Evolutionary conservation across 53 echinoderm and acorn worm species (phyloP).

Genomic region (Arbacia lixula): DNA sequence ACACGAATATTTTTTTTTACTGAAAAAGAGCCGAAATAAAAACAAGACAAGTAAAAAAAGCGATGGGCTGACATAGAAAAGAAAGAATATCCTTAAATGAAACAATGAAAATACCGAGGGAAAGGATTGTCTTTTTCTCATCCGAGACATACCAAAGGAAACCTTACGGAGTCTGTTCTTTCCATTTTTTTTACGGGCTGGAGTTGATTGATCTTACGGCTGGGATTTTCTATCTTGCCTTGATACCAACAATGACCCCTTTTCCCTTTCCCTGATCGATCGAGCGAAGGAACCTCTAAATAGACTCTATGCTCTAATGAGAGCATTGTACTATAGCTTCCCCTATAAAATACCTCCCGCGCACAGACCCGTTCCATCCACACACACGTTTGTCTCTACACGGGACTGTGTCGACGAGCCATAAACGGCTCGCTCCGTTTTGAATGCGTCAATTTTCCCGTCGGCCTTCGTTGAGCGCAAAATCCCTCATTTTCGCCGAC

Average conservation of each 20-base stretch:
- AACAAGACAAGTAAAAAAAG: too few relatives aligned
- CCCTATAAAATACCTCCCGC: background rate
- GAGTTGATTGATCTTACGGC: background rate
- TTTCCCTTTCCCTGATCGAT: background rate
- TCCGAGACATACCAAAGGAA: too few relatives aligned
- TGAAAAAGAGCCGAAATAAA: too few relatives aligned
- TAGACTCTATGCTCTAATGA: constrained; percentile 13
- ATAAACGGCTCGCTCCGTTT: background rate
- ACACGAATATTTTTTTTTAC: too few relatives aligned
- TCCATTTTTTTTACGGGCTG: too few relatives aligned
- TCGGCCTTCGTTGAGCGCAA: constrained; percentile 6
- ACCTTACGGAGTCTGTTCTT: too few relatives aligned
- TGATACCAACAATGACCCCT: constrained; percentile 1
- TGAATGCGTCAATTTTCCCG: constrained; percentile 16
- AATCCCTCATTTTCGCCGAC: too few relatives aligned
- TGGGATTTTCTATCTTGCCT: background rate
- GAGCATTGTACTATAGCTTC: constrained; percentile 47
- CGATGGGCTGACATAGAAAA: too few relatives aligned
- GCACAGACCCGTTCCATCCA: constrained; percentile 7
- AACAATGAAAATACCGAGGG: too few relatives aligned
- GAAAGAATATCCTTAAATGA: too few relatives aligned
- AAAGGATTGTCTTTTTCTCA: too few relatives aligned
- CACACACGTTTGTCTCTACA: background rate
- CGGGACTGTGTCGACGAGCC: background rate
- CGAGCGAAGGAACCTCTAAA: background rate